phyloP scores from a whole-genome alignment of 2,888 invertebrate species.

The Ectemnius continuus region DNA sequence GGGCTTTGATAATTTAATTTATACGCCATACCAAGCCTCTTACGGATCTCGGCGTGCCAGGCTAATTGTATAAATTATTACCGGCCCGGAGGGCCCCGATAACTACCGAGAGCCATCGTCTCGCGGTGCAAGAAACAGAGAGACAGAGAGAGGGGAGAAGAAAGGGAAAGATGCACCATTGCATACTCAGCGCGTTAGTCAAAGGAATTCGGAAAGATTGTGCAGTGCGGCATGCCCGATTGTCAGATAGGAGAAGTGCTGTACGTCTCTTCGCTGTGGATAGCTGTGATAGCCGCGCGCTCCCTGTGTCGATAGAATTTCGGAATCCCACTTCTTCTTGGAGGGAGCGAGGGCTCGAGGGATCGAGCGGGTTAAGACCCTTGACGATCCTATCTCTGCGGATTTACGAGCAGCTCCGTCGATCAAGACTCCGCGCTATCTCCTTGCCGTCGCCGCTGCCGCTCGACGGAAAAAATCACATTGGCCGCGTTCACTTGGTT shows the following conservation, averaged over 20 bases:
- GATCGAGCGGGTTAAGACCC: background rate
- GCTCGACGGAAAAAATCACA: conserved; percentile 19
- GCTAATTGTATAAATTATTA: conserved; percentile 69
- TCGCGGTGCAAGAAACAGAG: conserved; percentile 39
- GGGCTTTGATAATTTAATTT: conserved; percentile 67
- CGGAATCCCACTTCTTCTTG: conserved; percentile 28
- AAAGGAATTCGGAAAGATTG: background rate
- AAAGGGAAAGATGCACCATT: conserved; percentile 1
- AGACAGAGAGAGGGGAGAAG: background rate
- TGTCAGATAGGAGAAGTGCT: background rate
- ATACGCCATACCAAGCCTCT: conserved; percentile 48
- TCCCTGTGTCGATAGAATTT: conserved; percentile 39
- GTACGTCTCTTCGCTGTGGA: conserved; percentile 14
- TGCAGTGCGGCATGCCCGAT: background rate
- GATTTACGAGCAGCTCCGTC: conserved; percentile 50
- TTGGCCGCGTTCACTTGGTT: conserved; percentile 21
- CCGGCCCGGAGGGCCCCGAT: conserved; percentile 39
- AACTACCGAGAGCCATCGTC: conserved; percentile 27
- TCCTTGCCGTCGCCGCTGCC: background rate
- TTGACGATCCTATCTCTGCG: conserved; percentile 38
- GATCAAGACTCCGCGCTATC: conserved; percentile 22
- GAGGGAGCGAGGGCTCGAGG: background rate
- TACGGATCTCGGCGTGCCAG: conserved; percentile 52
- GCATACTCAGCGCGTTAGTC: no score
- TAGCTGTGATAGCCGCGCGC: conserved; percentile 18